Conservation (phyloP, 2,888 invertebrate genomes). For the Antheraea assamensis region DNA sequence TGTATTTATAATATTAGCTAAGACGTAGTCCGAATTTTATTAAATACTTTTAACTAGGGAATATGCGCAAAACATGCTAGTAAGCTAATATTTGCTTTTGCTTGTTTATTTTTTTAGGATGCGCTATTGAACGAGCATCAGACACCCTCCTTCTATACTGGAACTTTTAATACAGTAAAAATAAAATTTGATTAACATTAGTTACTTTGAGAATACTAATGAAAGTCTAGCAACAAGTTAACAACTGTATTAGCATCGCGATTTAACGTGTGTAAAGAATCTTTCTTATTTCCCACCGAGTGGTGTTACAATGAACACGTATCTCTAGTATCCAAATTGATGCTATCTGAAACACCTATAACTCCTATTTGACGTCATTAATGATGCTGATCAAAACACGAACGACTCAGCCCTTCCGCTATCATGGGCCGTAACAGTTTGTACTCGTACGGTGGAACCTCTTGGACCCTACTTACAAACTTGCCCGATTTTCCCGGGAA, state of each 20-base stretch:
- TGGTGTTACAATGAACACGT: neutral
- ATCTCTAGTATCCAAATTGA: neutral
- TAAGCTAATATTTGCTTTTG: too few relatives aligned
- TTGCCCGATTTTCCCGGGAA: slow-evolving; percentile 62
- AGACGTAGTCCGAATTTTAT: too few relatives aligned
- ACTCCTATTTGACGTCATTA: slow-evolving; percentile 10
- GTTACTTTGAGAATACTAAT: too few relatives aligned
- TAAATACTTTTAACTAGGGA: too few relatives aligned
- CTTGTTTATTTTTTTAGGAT: too few relatives aligned
- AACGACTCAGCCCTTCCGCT: slow-evolving; percentile 18
- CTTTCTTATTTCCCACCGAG: neutral
- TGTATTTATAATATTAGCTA: too few relatives aligned
- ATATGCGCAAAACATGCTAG: too few relatives aligned
- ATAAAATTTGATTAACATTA: too few relatives aligned
- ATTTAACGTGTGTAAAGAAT: neutral
- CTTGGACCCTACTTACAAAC: slow-evolving; percentile 57
- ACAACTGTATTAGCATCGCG: neutral
- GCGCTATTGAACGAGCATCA: too few relatives aligned
- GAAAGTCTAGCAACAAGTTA: too few relatives aligned
- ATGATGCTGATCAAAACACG: slow-evolving; percentile 20
- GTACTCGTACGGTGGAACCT: slow-evolving; percentile 33
- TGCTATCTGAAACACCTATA: neutral
- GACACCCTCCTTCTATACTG: too few relatives aligned
- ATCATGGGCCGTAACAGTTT: slow-evolving; percentile 20
- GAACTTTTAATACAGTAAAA: too few relatives aligned